Evolutionary conservation across 92 coral and sea anemone genomes (phyloP).

Genomic region (Pocillopora meandrina): DNA sequence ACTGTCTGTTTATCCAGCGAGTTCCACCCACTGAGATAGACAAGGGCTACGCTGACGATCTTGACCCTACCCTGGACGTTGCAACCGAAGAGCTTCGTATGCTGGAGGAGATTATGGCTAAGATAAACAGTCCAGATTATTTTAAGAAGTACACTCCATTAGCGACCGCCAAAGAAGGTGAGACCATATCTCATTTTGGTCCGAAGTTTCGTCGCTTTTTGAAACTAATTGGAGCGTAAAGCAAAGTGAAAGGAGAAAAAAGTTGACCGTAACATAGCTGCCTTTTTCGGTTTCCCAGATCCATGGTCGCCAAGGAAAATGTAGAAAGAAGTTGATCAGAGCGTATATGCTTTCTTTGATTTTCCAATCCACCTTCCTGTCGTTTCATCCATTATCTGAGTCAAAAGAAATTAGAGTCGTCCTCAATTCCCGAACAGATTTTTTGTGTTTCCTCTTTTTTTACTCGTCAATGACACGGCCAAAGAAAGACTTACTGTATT

Average conservation of each 20-base stretch:
- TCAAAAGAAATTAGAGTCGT: too few relatives aligned
- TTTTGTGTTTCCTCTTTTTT: too few relatives aligned
- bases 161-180: slow-evolving; percentile 67
- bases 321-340: too few relatives aligned
- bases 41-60: slow-evolving; percentile 58
- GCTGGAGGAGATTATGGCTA: slow-evolving; percentile 74
- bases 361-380: too few relatives aligned
- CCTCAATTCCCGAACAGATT: too few relatives aligned
- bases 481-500: too few relatives aligned
- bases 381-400: too few relatives aligned
- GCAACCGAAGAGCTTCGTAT: slow-evolving; percentile 73
- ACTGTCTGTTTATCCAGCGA: slow-evolving; percentile 85
- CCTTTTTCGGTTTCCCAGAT: too few relatives aligned
- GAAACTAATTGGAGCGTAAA: neutral
- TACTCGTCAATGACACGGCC: too few relatives aligned
- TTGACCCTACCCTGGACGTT: slow-evolving; percentile 77
- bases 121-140: slow-evolving; percentile 72
- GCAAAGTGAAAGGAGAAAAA: neutral
- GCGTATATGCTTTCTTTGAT: too few relatives aligned
- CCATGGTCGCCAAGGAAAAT: too few relatives aligned
- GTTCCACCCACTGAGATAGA: slow-evolving; percentile 68
- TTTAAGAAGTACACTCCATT: slow-evolving; percentile 78
- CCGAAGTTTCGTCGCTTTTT: neutral
- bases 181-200: neutral
- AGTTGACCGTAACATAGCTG: too few relatives aligned